phyloP scores from a whole-genome alignment of 1,140 invertebrate genomes.

The Lepidurus couesii region DNA sequence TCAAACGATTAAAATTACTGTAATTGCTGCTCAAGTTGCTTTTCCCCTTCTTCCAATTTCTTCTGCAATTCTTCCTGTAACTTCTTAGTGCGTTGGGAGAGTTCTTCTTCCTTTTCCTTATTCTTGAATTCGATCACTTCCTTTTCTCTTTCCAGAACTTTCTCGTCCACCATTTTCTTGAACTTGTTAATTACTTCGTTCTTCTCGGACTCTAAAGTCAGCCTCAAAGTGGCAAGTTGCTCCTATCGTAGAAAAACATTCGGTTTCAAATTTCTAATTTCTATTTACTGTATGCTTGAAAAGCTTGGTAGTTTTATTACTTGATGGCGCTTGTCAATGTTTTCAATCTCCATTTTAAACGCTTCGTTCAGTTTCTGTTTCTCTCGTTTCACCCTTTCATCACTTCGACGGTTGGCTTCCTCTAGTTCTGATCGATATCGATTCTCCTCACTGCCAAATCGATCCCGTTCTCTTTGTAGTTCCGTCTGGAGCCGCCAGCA shows the following conservation, averaged over 20 bases:
- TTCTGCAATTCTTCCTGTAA: slow-evolving; percentile 47
- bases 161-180: slow-evolving; percentile 51
- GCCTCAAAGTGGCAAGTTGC: slow-evolving; percentile 52
- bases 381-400: slow-evolving; percentile 37
- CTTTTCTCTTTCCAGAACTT: slow-evolving; percentile 53
- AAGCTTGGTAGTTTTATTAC: neutral
- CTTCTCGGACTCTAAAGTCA: slow-evolving; percentile 52
- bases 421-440: slow-evolving; percentile 29
- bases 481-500: slow-evolving; percentile 49
- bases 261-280: too few species aligned
- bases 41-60: slow-evolving; percentile 58
- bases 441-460: slow-evolving; percentile 41
- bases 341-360: neutral
- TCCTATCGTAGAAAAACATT: slow-evolving; percentile 41
- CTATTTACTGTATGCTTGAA: neutral
- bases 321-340: neutral
- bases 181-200: slow-evolving; percentile 52
- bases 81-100: neutral
- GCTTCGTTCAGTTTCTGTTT: slow-evolving; percentile 36
- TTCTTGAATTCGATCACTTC: slow-evolving; percentile 47
- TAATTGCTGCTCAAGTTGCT: slow-evolving; percentile 46
- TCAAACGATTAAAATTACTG: neutral
- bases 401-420: slow-evolving; percentile 41
- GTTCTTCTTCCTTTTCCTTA: neutral
- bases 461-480: slow-evolving; percentile 45